phyloP scores from a whole-genome alignment of 2,797 vertebrate genomes.

The Falco rusticolus region DNA sequence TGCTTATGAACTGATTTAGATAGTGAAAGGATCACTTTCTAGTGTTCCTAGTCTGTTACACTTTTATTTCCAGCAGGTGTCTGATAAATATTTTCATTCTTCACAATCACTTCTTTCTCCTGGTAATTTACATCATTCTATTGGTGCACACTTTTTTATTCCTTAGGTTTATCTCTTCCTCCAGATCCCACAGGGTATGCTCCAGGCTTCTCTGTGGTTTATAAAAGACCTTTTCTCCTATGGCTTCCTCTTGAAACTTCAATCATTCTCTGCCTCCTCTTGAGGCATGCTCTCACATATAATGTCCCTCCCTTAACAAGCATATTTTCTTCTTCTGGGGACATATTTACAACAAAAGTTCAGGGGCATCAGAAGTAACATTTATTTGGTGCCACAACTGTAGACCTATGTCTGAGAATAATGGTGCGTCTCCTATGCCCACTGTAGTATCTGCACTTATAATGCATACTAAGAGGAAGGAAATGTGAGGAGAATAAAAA shows the following conservation, averaged over 20 bases:
- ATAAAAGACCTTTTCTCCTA: slow-evolving; percentile 37
- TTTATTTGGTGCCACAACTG: slow-evolving; percentile 5
- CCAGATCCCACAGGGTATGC: slow-evolving; percentile 20
- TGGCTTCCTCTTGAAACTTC: slow-evolving; percentile 40
- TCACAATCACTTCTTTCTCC: background rate
- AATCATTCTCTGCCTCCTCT: slow-evolving; percentile 1
- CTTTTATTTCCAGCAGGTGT: background rate
- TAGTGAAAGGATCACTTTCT: background rate
- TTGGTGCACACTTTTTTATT: background rate
- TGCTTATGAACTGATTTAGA: background rate
- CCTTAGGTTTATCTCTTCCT: slow-evolving; percentile 19
- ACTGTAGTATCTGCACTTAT: background rate
- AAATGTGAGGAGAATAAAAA: slow-evolving; percentile 16
- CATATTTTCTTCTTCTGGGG: slow-evolving; percentile 9
- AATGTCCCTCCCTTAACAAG: slow-evolving; percentile 23
- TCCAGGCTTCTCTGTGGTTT: slow-evolving; percentile 40
- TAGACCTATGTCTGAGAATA: background rate
- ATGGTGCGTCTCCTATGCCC: background rate
- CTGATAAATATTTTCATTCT: background rate
- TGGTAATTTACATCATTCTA: background rate
- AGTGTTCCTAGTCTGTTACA: background rate
- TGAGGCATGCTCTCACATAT: slow-evolving; percentile 18
- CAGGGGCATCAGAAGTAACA: background rate
- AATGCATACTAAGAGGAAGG: background rate
- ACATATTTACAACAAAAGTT: slow-evolving; percentile 26